phyloP scores from a whole-genome alignment of 2,113 vertebrate genomes.

The Jaculus jaculus region DNA sequence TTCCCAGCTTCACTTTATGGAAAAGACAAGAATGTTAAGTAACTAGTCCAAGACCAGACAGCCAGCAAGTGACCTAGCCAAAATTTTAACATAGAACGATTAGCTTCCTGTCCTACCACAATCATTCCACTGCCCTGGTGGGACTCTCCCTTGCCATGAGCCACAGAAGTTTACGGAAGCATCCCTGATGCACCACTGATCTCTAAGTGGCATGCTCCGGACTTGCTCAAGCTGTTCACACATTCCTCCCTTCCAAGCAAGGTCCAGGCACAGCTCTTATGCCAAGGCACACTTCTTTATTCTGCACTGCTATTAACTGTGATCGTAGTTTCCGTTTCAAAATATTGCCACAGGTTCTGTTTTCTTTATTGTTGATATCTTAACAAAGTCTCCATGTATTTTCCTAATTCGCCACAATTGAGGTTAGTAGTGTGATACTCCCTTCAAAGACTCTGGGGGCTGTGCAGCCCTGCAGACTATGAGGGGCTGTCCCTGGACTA shows the following conservation, averaged over 20 bases:
- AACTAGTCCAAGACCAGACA: background rate
- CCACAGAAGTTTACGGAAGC: background rate
- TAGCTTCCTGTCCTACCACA: background rate
- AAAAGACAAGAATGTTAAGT: background rate
- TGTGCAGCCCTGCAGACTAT: background rate
- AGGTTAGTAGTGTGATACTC: background rate
- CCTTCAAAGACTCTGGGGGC: background rate
- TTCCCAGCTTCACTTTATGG: background rate
- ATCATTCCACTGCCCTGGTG: background rate
- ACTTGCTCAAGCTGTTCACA: slow-evolving; percentile 5
- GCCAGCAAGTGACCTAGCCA: background rate
- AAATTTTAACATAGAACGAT: background rate
- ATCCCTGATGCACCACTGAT: background rate
- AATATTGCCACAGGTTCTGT: background rate
- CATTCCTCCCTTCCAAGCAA: background rate
- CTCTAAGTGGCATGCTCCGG: background rate
- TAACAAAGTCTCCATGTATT: slow-evolving; percentile 24
- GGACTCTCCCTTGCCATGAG: background rate
- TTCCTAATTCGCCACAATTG: background rate
- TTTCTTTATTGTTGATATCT: slow-evolving; percentile 10
- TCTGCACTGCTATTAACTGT: slow-evolving; percentile 1
- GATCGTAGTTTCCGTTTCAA: slow-evolving; percentile 20
- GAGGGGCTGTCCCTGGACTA: background rate
- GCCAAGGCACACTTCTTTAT: background rate
- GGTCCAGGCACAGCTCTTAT: background rate